Conservation (phyloP, 2,797 vertebrate species). For the Rallus crepitans region DNA sequence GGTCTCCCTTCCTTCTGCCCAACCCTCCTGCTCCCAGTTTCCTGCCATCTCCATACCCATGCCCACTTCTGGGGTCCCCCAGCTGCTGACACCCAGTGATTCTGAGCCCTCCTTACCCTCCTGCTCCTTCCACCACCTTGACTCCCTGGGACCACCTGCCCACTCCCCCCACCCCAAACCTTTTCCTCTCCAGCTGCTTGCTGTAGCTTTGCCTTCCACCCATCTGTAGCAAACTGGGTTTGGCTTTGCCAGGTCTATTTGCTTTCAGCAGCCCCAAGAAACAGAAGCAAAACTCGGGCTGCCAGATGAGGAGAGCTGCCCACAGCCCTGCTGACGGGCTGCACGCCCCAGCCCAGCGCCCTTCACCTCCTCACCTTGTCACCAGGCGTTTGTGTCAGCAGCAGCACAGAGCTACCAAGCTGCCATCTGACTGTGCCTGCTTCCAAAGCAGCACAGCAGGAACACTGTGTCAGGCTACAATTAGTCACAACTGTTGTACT, state of each 20-base stretch:
- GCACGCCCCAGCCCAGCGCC: accelerated
- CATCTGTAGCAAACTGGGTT: neutral
- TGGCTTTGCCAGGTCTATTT: neutral
- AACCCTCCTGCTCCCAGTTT: neutral
- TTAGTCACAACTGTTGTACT: neutral
- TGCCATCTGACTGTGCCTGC: neutral
- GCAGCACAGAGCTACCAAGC: neutral
- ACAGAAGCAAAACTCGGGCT: neutral
- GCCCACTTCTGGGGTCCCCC: neutral
- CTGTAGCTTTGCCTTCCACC: neutral
- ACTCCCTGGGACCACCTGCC: too few relatives aligned
- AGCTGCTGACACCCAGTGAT: neutral
- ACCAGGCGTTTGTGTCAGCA: neutral
- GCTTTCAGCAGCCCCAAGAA: neutral
- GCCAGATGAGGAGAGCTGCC: accelerated
- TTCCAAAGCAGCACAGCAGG: neutral
- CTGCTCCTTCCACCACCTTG: neutral
- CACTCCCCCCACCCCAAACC: neutral
- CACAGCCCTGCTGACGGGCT: accelerated
- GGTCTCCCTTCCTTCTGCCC: neutral
- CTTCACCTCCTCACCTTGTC: neutral
- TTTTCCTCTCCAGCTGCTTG: neutral
- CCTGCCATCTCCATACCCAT: neutral
- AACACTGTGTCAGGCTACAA: neutral
- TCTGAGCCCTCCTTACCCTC: neutral